Percentiles rank a stretch among this genome's conserved stretches.
Evolutionary conservation across 2,113 vertebrate genomes (phyloP).

Genomic region (Notothenia coriiceps): DNA sequence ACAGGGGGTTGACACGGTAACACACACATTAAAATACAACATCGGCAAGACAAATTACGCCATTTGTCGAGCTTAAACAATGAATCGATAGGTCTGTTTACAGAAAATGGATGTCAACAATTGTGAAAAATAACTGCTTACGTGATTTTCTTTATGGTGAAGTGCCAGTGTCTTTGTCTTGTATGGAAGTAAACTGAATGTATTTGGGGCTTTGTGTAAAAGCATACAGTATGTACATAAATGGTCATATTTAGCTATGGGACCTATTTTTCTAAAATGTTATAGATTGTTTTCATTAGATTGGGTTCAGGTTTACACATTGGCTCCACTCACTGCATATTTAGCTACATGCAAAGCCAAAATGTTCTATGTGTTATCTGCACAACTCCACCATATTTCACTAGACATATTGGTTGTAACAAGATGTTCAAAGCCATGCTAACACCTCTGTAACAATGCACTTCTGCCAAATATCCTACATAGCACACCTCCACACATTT

Average conservation of each 20-base stretch:
- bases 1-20: conserved; percentile 5
- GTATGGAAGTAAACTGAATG: not conserved
- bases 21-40: not conserved
- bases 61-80: not conserved
- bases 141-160: too few species aligned
- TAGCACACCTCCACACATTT: not conserved
- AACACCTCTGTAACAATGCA: not conserved
- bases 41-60: not conserved
- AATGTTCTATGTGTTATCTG: not conserved
- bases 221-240: not conserved
- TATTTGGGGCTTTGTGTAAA: not conserved
- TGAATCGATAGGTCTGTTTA: not conserved
- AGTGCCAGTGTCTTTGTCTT: too few species aligned
- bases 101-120: not conserved
- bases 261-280: not conserved
- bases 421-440: not conserved
- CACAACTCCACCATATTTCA: not conserved
- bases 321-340: not conserved
- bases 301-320: not conserved
- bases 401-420: not conserved
- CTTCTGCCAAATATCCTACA: not conserved
- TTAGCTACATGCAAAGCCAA: not conserved
- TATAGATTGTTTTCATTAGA: not conserved
- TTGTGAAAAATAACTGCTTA: not conserved
- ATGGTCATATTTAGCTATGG: not conserved